Evolutionary conservation across 2,797 vertebrate genomes (phyloP).

Genomic region (Gadopsis bispinosus): DNA sequence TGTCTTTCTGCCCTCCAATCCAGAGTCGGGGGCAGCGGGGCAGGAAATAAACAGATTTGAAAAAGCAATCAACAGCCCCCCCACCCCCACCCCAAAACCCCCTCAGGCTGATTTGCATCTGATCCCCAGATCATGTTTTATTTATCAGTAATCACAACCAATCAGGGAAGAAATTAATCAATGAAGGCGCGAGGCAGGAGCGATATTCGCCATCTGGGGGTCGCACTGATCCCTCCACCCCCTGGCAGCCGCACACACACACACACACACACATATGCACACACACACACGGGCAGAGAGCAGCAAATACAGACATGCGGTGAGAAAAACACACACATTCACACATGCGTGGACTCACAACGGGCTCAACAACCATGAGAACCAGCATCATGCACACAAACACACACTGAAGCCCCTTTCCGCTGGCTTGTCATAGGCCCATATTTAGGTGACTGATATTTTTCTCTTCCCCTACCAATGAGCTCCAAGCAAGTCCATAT

Average conservation of each 20-base stretch:
- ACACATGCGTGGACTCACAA: slow-evolving; percentile 43
- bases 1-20: slow-evolving; percentile 73
- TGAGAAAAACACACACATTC: slow-evolving; percentile 63
- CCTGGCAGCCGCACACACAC: slow-evolving; percentile 44
- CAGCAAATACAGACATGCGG: slow-evolving; percentile 54
- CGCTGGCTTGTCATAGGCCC: slow-evolving; percentile 85
- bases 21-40: slow-evolving; percentile 82
- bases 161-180: slow-evolving; percentile 92
- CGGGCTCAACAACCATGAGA: slow-evolving; percentile 20
- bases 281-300: slow-evolving; percentile 30
- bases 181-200: slow-evolving; percentile 87
- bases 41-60: slow-evolving; percentile 87
- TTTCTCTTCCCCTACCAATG: slow-evolving; percentile 85
- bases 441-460: slow-evolving; percentile 89
- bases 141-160: slow-evolving; percentile 93
- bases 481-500: slow-evolving; percentile 96
- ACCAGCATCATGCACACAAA: slow-evolving; percentile 28
- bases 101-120: slow-evolving; percentile 86
- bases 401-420: slow-evolving; percentile 61
- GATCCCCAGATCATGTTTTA: slow-evolving; percentile 89
- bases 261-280: slow-evolving; percentile 17
- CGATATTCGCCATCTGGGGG: slow-evolving; percentile 93
- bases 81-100: not conserved
- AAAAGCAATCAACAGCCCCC: slow-evolving; percentile 87
- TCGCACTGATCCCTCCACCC: slow-evolving; percentile 75